Evolutionary conservation across 2,888 invertebrate genomes (phyloP), one percentile per base, ranked within the genome.

Genomic region (Drosophila atripex): DNA sequence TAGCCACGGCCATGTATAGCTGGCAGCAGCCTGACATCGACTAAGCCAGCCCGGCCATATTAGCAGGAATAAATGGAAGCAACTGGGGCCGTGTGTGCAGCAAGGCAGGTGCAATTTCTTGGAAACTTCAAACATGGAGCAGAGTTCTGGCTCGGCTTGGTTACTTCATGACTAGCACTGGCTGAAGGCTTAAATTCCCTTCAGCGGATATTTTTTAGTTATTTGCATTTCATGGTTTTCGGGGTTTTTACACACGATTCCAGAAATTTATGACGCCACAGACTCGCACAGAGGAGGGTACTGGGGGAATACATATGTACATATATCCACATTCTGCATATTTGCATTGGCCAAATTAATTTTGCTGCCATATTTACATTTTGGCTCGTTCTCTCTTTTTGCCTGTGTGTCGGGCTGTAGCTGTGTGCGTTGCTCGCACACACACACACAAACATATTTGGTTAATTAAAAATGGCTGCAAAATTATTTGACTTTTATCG

Each of bases 91-190:
- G 55, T 59, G 39, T 63, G 53, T 49, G 45, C 23, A 18, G 63
- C 65, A 60, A 59, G 75, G 69, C 75, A 88, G 85, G 88, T 88
- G 87, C 66, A 86, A 80, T 88, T 86, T 86, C 87, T 86, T 84
- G 85, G 80, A 80, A 86, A 75, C 76, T 63, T 72, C 83, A 49
- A 71, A 52, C 53, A 53, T 45, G 45, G 52, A 76, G 35, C 60
- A 30, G 52, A 75, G 55, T 70, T 73, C 64, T 38, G 56, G 43
- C 46, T 35, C 30, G 46, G 38, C 49, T 39, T 57, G 57, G 46
- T 52, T 66, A 46, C 38, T 43, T 51, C 50, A 75, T 78, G 75
- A 70, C 76, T 78, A 72, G 68, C 66, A 77, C 16, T 71, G 58
- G 12, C 60, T 59, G 51, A 46, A 47, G 51, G 69, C 76, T 84